These are phyloP conservation scores for Gulo gulo DNA, from an alignment of 2,113 vertebrate species.

Conservation along the genomic window DNA sequence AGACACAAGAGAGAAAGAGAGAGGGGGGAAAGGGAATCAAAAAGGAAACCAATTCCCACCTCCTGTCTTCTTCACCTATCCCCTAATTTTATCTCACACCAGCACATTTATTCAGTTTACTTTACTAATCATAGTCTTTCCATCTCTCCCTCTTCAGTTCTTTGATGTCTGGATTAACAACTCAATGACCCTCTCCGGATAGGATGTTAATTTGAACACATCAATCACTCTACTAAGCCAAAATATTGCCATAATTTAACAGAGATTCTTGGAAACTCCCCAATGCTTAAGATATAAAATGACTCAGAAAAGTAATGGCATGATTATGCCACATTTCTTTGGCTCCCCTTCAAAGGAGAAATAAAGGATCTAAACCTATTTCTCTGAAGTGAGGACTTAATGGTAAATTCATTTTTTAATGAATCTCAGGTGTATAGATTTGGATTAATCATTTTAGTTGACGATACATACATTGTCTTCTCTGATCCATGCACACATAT, in stretches of 20 bases:
- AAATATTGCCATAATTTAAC: slow-evolving; percentile 4
- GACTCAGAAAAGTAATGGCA: background rate
- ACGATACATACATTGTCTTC: background rate
- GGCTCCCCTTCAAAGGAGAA: background rate
- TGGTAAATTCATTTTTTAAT: slow-evolving; percentile 9
- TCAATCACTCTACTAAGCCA: background rate
- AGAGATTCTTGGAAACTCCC: background rate
- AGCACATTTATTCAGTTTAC: background rate
- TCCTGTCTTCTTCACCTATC: background rate
- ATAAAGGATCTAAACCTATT: slow-evolving; percentile 13
- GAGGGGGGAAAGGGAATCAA: too few species aligned
- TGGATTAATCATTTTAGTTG: background rate
- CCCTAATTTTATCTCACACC: background rate
- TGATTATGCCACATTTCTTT: background rate
- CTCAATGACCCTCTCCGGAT: background rate
- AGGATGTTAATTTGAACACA: background rate
- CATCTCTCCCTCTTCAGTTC: background rate
- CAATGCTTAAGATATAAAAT: background rate
- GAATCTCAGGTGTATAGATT: background rate
- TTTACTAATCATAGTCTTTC: background rate
- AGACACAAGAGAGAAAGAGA: background rate
- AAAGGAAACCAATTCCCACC: background rate
- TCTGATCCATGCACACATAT: background rate
- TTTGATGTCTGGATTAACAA: background rate
- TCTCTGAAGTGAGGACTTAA: background rate